phyloP scores from a whole-genome alignment of 2,113 vertebrate genomes.

The Rafetus swinhoei region DNA sequence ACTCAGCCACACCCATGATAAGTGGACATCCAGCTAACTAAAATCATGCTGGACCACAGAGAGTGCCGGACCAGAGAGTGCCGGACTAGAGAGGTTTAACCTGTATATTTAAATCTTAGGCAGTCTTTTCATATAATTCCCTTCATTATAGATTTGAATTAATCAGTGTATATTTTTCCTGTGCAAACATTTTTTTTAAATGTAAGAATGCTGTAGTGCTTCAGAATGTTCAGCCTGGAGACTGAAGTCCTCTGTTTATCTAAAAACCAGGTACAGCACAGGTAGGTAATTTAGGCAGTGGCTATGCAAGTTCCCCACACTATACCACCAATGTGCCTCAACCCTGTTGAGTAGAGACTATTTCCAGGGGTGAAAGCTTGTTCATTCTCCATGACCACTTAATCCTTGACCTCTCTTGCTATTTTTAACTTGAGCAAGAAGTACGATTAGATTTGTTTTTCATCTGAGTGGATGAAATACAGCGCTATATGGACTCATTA shows the following conservation, averaged over 20 bases:
- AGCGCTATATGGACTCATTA: conserved; percentile 62
- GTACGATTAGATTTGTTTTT: conserved; percentile 69
- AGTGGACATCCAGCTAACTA: too few species aligned
- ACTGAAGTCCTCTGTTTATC: conserved; percentile 10
- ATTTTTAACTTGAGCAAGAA: conserved; percentile 58
- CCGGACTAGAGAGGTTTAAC: too few species aligned
- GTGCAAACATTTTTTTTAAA: not conserved
- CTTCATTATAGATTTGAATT: not conserved
- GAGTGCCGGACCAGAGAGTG: too few species aligned
- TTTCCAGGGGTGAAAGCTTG: not conserved
- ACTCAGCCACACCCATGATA: too few species aligned
- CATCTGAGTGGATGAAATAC: conserved; percentile 58
- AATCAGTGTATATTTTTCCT: conserved; percentile 5
- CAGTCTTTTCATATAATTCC: not conserved
- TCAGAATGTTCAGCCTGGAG: not conserved
- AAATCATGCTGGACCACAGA: too few species aligned
- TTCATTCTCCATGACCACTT: conserved; percentile 50
- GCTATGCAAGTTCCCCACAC: not conserved
- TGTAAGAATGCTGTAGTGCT: not conserved
- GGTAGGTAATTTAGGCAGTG: not conserved
- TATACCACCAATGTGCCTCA: not conserved
- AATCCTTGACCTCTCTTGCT: conserved; percentile 51
- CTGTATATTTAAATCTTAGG: not conserved
- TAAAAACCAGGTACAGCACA: conserved; percentile 3
- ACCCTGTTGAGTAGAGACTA: conserved; percentile 5